These are phyloP conservation scores for Hypsopygia costalis DNA, from an alignment of 2,888 invertebrate genomes.

Conservation along the genomic window DNA sequence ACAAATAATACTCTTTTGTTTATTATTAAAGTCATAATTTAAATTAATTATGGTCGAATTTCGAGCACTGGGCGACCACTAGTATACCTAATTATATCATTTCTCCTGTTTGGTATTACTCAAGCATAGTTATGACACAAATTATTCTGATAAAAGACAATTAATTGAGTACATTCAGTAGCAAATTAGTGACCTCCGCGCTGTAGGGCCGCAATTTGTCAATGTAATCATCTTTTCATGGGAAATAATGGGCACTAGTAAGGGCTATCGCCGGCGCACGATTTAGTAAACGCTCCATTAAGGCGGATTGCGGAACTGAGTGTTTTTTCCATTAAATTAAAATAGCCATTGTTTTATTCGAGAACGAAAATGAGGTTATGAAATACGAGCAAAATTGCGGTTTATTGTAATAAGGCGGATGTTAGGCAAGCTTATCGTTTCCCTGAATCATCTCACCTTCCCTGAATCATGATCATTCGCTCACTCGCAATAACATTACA, in stretches of 20 bases:
- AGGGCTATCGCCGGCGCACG: constrained; percentile 39
- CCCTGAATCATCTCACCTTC: too few relatives aligned
- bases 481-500: too few relatives aligned
- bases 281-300: constrained; percentile 41
- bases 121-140: background rate
- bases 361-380: constrained; percentile 1
- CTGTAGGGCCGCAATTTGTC: constrained; percentile 9
- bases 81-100: too few relatives aligned
- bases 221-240: constrained; percentile 13
- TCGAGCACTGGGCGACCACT: too few relatives aligned
- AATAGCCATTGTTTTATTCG: background rate
- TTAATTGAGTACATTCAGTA: constrained; percentile 7
- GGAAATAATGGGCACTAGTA: constrained; percentile 15
- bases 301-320: constrained; percentile 29
- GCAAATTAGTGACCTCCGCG: constrained; percentile 9
- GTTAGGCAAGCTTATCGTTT: too few relatives aligned
- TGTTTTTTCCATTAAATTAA: constrained; percentile 1
- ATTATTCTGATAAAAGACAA: constrained; percentile 8
- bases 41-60: too few relatives aligned
- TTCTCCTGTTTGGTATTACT: too few relatives aligned
- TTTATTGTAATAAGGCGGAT: too few relatives aligned
- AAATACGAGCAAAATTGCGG: too few relatives aligned
- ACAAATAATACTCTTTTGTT: too few relatives aligned
- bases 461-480: too few relatives aligned
- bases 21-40: too few relatives aligned